A percentile compares a stretch with the other conserved stretches of the same genome.
phyloP scores from a whole-genome alignment of 2,113 vertebrate species.

The Hydrochoerus hydrochaeris region DNA sequence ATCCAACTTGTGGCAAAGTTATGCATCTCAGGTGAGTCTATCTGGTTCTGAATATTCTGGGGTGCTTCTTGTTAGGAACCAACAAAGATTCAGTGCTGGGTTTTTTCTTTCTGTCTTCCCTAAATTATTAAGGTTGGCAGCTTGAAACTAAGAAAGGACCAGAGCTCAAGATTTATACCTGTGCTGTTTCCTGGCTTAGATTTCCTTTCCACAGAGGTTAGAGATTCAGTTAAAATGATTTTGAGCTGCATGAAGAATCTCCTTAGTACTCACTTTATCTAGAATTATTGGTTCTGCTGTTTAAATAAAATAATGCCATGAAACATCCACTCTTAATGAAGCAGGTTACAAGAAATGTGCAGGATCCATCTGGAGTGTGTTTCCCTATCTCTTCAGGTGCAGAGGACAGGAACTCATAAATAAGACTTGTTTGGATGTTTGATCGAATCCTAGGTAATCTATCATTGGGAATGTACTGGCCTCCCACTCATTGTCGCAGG shows the following conservation, averaged over 20 bases:
- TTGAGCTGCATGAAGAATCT: conserved; percentile 15
- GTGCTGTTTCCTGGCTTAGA: conserved; percentile 14
- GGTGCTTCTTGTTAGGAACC: background rate
- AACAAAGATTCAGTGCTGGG: background rate
- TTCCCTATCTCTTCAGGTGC: background rate
- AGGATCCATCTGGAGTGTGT: background rate
- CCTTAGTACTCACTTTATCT: conserved; percentile 28
- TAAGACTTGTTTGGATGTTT: background rate
- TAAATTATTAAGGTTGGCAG: background rate
- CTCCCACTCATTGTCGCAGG: background rate
- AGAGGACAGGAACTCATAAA: conserved; percentile 28
- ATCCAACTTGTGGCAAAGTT: background rate
- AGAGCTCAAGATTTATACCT: conserved; percentile 36
- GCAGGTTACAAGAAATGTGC: background rate
- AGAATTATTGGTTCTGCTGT: conserved; percentile 35
- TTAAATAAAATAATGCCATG: conserved; percentile 19
- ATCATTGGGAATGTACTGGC: background rate
- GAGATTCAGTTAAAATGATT: conserved; percentile 66
- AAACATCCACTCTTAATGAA: conserved; percentile 21
- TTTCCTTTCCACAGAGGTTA: conserved; percentile 38
- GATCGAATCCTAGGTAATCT: conserved; percentile 37
- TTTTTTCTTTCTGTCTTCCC: background rate
- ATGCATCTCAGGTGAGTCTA: background rate
- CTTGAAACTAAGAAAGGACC: conserved; percentile 35
- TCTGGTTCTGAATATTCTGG: conserved; percentile 37